A percentile compares a stretch with the other conserved stretches of the same genome.
Evolutionary conservation across 2,888 invertebrate species (phyloP).

Genomic region (Pediacus dermestoides): DNA sequence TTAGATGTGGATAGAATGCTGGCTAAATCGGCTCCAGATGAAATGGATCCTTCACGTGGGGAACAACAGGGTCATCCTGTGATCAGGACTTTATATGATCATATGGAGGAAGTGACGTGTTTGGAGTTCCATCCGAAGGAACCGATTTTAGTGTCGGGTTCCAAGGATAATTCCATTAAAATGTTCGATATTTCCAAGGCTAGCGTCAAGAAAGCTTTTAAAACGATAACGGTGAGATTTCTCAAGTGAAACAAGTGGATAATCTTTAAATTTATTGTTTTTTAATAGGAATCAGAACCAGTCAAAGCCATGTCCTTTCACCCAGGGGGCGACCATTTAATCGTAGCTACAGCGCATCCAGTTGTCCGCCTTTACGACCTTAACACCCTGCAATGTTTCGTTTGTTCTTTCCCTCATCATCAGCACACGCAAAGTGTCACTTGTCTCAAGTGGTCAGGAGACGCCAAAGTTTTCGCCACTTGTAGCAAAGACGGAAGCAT

Average conservation of each 20-base stretch:
- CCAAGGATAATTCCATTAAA: slow-evolving; percentile 90
- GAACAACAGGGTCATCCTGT: slow-evolving; percentile 96
- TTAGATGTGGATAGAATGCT: slow-evolving; percentile 98
- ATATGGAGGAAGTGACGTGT: slow-evolving; percentile 95
- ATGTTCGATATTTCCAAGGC: slow-evolving; percentile 98
- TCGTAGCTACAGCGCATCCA: slow-evolving; percentile 91
- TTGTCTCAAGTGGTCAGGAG: slow-evolving; percentile 69
- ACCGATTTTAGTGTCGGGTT: slow-evolving; percentile 92
- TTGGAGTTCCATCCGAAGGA: slow-evolving; percentile 96
- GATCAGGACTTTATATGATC: slow-evolving; percentile 95
- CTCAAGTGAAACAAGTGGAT: not conserved
- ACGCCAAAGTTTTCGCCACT: slow-evolving; percentile 74
- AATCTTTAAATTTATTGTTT: slow-evolving; percentile 5
- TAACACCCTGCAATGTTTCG: slow-evolving; percentile 93
- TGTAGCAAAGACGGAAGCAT: slow-evolving; percentile 91
- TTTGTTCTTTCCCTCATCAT: slow-evolving; percentile 82
- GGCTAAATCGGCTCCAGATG: slow-evolving; percentile 93
- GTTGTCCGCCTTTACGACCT: slow-evolving; percentile 90
- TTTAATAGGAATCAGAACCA: slow-evolving; percentile 80
- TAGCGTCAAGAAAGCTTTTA: slow-evolving; percentile 95
- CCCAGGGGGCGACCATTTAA: slow-evolving; percentile 90
- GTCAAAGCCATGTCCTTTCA: slow-evolving; percentile 91
- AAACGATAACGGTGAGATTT: slow-evolving; percentile 75
- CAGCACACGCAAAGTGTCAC: slow-evolving; percentile 78
- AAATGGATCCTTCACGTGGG: slow-evolving; percentile 76